Evolutionary conservation across 2,797 vertebrate genomes (phyloP), one percentile per base, ranked within the genome.

Genomic region (Decapterus maruadsi): DNA sequence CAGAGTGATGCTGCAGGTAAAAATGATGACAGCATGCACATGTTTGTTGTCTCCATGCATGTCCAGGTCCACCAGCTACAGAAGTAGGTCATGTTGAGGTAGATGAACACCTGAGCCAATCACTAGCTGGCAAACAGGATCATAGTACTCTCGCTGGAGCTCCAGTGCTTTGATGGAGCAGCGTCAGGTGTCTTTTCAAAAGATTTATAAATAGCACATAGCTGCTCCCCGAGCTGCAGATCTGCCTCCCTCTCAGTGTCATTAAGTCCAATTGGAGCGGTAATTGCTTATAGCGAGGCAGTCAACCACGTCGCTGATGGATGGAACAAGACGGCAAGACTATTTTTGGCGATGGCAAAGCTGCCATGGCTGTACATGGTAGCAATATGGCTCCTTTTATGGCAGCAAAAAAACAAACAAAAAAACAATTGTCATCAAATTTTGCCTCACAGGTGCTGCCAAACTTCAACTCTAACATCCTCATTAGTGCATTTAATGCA

Each of bases 221-320:
- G 83, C 91, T 81, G 79, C 80, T 90, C 90, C 86, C 86, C 20
- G 38, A 84, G 87, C 89, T 88, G 87, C 79, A 87, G 85, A 77
- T 77, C 83, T 72, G 81, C 89, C 85, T 90, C 83, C 70, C 80
- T 85, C 86, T 88, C 87, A 64, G 85, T 84, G 90, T 93, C 88
- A 93, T 94, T 93, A 93, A 90, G 84, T 87, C 89, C 92, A 92
- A 89, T 91, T 89, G 88, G 88, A 90, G 89, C 77, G 43, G 88
- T 93, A 93, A 93, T 93, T 91, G 92, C 92, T 92, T 90, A 86
- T 91, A 88, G 88, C 70, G 73, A 90, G 54, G 87, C 87, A 90
- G 91, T 92, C 91, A 87, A 91, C 91, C 90, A 78, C 77, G 63
- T 72, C 80, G 0, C 75, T 91, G 91, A 93, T 87, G 87, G 87